phyloP scores from a whole-genome alignment of 92 coral and sea anemone species.

The Epizoanthus scotinus region DNA sequence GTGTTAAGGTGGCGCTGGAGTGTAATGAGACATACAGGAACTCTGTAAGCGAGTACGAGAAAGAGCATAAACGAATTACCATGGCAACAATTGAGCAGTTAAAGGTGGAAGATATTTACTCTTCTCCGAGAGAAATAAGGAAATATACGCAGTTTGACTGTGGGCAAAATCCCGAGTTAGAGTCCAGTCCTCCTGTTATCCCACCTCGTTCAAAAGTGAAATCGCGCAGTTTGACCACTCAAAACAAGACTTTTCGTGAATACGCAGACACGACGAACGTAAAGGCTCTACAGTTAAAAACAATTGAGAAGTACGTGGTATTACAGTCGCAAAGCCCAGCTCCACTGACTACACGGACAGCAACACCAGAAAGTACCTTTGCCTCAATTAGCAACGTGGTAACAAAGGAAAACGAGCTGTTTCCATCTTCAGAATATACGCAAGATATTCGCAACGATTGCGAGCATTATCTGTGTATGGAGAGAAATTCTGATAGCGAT shows the following conservation, averaged over 20 bases:
- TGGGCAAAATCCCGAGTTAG: neutral
- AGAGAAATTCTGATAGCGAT: neutral
- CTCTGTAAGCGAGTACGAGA: neutral
- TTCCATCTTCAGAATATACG: neutral
- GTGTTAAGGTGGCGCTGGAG: neutral
- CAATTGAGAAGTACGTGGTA: neutral
- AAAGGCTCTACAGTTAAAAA: neutral
- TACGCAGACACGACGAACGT: no score
- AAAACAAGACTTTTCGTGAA: no score
- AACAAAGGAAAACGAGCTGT: neutral
- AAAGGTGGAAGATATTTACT: neutral
- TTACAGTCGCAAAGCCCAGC: neutral
- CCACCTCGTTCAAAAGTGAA: neutral
- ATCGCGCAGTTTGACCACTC: neutral
- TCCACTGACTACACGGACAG: neutral
- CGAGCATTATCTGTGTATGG: slow-evolving; percentile 2
- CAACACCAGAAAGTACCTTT: neutral
- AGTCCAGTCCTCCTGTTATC: neutral
- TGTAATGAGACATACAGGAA: neutral
- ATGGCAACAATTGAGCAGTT: neutral
- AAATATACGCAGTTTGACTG: neutral
- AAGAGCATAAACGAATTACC: neutral
- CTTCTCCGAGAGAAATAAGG: neutral
- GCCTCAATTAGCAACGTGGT: neutral
- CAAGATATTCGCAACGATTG: neutral